phyloP scores from a whole-genome alignment of 2,113 vertebrate species.

The Protomyctophum bolini region DNA sequence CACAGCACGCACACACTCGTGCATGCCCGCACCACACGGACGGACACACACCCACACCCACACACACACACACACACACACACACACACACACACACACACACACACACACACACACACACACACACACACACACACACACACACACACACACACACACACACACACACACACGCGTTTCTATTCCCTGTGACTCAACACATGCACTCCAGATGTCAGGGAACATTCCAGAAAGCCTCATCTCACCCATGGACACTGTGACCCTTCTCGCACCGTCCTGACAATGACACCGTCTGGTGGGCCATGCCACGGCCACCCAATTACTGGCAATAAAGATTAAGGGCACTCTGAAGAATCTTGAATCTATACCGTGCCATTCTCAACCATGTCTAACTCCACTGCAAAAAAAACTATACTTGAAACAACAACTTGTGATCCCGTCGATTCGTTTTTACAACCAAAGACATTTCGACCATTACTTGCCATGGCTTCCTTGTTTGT shows the following conservation, averaged over 20 bases:
- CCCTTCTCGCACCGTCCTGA: conserved; percentile 47
- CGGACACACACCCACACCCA: conserved; percentile 5
- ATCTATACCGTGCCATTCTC: too few species aligned
- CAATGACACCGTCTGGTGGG: conserved; percentile 25
- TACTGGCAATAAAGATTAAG: too few species aligned
- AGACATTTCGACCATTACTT: too few species aligned
- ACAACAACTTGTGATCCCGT: too few species aligned
- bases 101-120: conserved; percentile 9
- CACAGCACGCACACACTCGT: not conserved
- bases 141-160: conserved; percentile 11
- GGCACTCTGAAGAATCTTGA: too few species aligned
- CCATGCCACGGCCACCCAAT: too few species aligned
- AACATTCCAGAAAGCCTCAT: conserved; percentile 70
- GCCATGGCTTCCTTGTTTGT: too few species aligned
- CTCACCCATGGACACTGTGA: conserved; percentile 50
- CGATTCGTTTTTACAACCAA: too few species aligned
- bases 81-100: conserved; percentile 15
- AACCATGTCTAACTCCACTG: too few species aligned
- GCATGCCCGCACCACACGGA: not conserved
- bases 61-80: conserved; percentile 1
- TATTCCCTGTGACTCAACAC: conserved; percentile 48
- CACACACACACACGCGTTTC: conserved; percentile 7
- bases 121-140: conserved; percentile 4
- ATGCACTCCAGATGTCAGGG: conserved; percentile 66
- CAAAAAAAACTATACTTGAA: too few species aligned